Percentiles rank a stretch among this genome's conserved stretches.
phyloP scores from a whole-genome alignment of 2,888 invertebrate genomes.

The Cerastoderma edule region DNA sequence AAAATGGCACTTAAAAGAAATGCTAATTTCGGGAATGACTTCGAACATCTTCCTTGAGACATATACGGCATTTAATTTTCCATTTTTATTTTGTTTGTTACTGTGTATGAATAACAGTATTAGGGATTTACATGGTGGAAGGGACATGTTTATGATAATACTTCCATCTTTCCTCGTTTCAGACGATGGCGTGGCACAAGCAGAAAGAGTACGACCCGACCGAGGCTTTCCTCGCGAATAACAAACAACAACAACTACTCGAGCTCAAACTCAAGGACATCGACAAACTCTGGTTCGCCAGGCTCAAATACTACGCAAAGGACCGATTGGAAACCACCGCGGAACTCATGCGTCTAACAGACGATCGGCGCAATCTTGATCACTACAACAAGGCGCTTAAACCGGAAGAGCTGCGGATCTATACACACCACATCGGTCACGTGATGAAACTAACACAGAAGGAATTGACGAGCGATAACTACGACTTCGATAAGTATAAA shows the following conservation, averaged over 20 bases:
- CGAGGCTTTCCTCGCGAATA: constrained; percentile 52
- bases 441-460: constrained; percentile 35
- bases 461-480: constrained; percentile 46
- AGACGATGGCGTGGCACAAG: constrained; percentile 51
- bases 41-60: too few species aligned
- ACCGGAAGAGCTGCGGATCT: constrained; percentile 39
- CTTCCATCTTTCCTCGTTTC: background rate
- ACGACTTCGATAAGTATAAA: constrained; percentile 41
- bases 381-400: constrained; percentile 42
- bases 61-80: too few species aligned
- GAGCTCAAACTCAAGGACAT: constrained; percentile 43
- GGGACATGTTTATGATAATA: too few species aligned
- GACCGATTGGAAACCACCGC: constrained; percentile 42
- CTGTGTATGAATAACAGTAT: too few species aligned
- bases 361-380: constrained; percentile 35
- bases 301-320: constrained; percentile 41
- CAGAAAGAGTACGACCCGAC: constrained; percentile 47
- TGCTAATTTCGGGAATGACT: too few species aligned
- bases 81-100: too few species aligned
- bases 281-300: constrained; percentile 44
- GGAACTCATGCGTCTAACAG: constrained; percentile 37
- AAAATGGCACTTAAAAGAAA: too few species aligned
- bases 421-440: constrained; percentile 36
- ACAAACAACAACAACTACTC: constrained; percentile 48
- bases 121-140: too few species aligned